These are phyloP conservation scores for Drosophila stalkeri DNA, from an alignment of 2,888 invertebrate genomes.

Conservation along the genomic window DNA sequence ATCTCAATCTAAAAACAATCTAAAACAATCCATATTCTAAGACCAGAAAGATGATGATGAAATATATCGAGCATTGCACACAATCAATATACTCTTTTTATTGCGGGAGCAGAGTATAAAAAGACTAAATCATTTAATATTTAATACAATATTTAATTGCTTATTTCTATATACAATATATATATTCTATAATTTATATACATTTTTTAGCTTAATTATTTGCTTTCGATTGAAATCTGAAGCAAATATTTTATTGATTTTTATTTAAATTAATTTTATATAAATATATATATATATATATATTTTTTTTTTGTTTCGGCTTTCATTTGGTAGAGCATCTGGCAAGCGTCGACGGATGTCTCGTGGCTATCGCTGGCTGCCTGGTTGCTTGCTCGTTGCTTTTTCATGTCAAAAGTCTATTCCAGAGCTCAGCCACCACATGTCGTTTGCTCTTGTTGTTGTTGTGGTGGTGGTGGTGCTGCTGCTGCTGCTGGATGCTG, in stretches of 20 bases:
- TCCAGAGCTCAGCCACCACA: conserved; percentile 40
- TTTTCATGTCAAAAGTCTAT: conserved; percentile 33
- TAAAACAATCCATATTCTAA: too few relatives aligned
- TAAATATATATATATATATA: too few relatives aligned
- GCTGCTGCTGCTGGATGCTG: conserved; percentile 17
- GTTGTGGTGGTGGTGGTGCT: conserved; percentile 3
- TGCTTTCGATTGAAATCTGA: background rate
- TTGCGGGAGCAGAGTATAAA: background rate
- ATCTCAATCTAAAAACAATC: too few relatives aligned
- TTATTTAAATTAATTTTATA: too few relatives aligned
- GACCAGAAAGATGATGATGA: too few relatives aligned
- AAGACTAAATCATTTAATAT: background rate
- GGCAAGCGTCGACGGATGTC: conserved; percentile 21
- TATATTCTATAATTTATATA: background rate
- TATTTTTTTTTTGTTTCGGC: background rate
- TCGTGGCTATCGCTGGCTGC: conserved; percentile 8
- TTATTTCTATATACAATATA: background rate
- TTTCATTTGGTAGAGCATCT: conserved; percentile 36
- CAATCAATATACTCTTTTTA: background rate
- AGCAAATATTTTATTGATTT: background rate
- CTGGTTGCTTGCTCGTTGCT: too few relatives aligned
- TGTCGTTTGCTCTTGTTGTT: conserved; percentile 32
- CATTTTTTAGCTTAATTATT: background rate
- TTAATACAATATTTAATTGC: background rate
- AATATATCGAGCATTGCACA: too few relatives aligned